Conservation (phyloP, 2,888 invertebrate species). For the Drosophila siamana region DNA sequence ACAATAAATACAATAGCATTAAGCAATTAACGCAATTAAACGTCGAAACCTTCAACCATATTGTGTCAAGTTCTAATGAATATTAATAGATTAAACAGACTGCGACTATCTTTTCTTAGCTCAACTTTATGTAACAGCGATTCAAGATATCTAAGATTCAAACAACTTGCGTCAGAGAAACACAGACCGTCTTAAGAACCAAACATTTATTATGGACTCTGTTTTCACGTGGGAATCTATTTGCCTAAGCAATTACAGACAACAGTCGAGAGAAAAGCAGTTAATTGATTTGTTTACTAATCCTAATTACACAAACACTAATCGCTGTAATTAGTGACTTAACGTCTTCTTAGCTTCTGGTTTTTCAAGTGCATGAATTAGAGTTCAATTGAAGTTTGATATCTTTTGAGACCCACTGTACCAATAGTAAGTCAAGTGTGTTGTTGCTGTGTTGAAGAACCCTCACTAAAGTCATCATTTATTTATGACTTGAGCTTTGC, state of each 20-base stretch:
- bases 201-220: neutral
- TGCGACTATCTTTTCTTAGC: too few species aligned
- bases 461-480: slow-evolving; percentile 72
- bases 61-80: neutral
- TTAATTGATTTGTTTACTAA: slow-evolving; percentile 25
- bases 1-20: slow-evolving; percentile 5
- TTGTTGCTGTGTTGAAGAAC: slow-evolving; percentile 32
- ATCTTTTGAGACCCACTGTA: slow-evolving; percentile 36
- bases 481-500: slow-evolving; percentile 76
- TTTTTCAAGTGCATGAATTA: slow-evolving; percentile 36
- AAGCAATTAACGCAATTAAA: slow-evolving; percentile 12
- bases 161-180: neutral
- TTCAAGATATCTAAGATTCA: neutral
- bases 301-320: slow-evolving; percentile 16
- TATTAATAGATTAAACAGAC: slow-evolving; percentile 3
- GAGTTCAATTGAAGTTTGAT: slow-evolving; percentile 41
- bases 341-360: neutral
- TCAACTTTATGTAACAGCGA: neutral
- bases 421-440: slow-evolving; percentile 53
- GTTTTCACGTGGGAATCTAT: slow-evolving; percentile 9
- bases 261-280: neutral
- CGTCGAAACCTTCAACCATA: slow-evolving; percentile 1
- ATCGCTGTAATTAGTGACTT: slow-evolving; percentile 37
- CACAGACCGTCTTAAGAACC: neutral
- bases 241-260: neutral